Conservation (phyloP, 2,113 vertebrate species). For the Archocentrus centrarchus region DNA sequence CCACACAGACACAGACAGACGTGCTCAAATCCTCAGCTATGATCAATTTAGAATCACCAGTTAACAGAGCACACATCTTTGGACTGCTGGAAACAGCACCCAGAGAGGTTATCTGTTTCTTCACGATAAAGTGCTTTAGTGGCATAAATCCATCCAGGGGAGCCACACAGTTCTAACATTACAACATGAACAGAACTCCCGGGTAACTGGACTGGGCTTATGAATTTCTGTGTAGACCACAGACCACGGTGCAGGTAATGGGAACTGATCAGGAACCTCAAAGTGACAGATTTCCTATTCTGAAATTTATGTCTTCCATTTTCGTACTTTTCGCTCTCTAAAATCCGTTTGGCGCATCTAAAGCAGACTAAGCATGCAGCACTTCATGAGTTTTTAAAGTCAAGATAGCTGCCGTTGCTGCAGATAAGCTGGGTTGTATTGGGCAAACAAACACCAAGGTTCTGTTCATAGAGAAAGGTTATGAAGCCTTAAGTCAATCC, state of each 20-base stretch:
- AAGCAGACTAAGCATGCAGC: background rate
- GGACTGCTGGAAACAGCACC: too few relatives aligned
- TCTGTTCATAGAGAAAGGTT: background rate
- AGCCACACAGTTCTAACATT: background rate
- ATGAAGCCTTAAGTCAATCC: constrained; percentile 16
- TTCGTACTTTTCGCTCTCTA: too few relatives aligned
- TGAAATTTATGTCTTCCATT: background rate
- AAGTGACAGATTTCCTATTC: background rate
- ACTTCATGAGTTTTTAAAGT: background rate
- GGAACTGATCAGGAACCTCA: background rate
- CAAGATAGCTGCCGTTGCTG: background rate
- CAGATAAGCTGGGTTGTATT: background rate
- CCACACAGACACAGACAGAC: too few relatives aligned
- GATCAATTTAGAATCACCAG: too few relatives aligned
- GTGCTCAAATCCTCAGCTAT: too few relatives aligned
- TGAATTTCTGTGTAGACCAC: too few relatives aligned
- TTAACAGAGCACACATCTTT: too few relatives aligned
- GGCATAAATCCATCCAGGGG: too few relatives aligned
- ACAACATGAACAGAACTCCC: background rate
- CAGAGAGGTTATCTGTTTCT: too few relatives aligned
- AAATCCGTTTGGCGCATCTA: background rate
- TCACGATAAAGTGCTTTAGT: background rate
- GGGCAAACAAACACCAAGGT: constrained; percentile 4
- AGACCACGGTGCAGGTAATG: too few relatives aligned
- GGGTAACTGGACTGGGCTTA: background rate